Evolutionary conservation across 1,140 invertebrate genomes (phyloP), one percentile per base, ranked within the genome.

Genomic region (Globodera rostochiensis): DNA sequence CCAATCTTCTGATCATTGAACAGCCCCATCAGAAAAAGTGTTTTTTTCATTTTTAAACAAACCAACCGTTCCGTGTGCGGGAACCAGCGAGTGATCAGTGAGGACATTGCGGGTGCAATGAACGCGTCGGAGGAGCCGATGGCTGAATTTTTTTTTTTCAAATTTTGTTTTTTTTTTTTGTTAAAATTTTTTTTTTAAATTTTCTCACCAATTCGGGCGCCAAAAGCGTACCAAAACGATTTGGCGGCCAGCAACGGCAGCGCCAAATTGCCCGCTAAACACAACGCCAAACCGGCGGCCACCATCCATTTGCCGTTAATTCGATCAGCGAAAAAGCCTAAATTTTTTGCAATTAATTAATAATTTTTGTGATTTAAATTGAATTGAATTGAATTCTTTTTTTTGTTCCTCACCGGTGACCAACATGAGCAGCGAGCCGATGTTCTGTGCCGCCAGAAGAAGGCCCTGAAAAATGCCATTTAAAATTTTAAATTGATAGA

Each of bases 271-370:
- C 87, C 88, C 25, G 87, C 66, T 21, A 81, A 80, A 67, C 88
- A 88, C 19, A 89, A 79, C 19, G 88, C 15, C 4, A 89, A 73
- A 8, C 80, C 80, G 15, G 81, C 66, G 47, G 78, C 83, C 0
- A 89, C 88, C 88, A 89, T 89, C 74, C 81, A 86, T 77, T 89
- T 90, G 49, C 88, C 88, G 74, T 90, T 90, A 9, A 89, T 66
- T 21, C 88, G 71, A 47, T 88, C 87, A 0, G 69, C 69, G 6
- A 71, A 71, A 36, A 71, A 36, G 36, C 69, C 69, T 71, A 47
- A 71, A 11, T 36, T 21, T 15, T 45, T 45, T 9, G 4, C 25
- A 71, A 36, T 71, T 25, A 71, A 71, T 71, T 45, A 70, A 45
- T 9, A 45, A 21, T 7, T 70, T 70, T 70, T 70, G 8, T 6